Percentiles rank a stretch among this genome's conserved stretches.
phyloP scores from a whole-genome alignment of 2,113 vertebrate species.

The Gymnarchus niloticus region DNA sequence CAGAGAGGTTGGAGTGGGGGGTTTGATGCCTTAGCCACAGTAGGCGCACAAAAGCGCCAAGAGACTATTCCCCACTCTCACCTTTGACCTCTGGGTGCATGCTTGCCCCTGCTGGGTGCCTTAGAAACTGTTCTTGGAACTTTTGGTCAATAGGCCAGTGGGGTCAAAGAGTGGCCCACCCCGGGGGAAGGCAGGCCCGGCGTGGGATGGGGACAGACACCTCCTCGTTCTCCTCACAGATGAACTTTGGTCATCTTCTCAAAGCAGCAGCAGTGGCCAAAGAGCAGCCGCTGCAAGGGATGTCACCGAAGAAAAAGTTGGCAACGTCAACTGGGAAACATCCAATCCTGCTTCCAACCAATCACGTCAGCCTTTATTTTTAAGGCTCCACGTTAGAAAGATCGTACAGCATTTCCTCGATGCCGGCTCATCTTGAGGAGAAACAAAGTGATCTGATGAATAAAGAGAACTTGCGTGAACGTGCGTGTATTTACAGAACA shows the following conservation, averaged over 20 bases:
- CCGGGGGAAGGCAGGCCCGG: neutral
- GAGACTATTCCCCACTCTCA: conserved; percentile 2
- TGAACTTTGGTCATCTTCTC: conserved; percentile 8
- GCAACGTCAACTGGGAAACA: neutral
- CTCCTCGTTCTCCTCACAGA: neutral
- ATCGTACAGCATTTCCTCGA: too few relatives aligned
- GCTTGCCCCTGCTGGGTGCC: conserved; percentile 1
- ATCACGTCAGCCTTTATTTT: neutral
- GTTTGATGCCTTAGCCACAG: neutral
- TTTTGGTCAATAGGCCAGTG: conserved; percentile 15
- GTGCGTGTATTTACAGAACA: neutral
- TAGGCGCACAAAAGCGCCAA: conserved; percentile 10
- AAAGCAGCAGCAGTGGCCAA: neutral
- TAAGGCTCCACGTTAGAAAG: too few relatives aligned
- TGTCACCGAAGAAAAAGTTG: neutral
- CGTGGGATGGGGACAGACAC: neutral
- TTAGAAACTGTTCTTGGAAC: neutral
- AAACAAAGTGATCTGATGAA: too few relatives aligned
- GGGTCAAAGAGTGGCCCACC: conserved; percentile 9
- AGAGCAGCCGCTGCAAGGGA: neutral
- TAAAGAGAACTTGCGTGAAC: neutral
- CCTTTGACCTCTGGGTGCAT: conserved; percentile 14
- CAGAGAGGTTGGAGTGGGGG: neutral
- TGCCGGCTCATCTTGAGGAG: neutral
- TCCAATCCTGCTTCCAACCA: neutral